A percentile compares a stretch with the other conserved stretches of the same genome.
phyloP scores from a whole-genome alignment of 2,113 vertebrate genomes.

The Hydrolagus affinis region DNA sequence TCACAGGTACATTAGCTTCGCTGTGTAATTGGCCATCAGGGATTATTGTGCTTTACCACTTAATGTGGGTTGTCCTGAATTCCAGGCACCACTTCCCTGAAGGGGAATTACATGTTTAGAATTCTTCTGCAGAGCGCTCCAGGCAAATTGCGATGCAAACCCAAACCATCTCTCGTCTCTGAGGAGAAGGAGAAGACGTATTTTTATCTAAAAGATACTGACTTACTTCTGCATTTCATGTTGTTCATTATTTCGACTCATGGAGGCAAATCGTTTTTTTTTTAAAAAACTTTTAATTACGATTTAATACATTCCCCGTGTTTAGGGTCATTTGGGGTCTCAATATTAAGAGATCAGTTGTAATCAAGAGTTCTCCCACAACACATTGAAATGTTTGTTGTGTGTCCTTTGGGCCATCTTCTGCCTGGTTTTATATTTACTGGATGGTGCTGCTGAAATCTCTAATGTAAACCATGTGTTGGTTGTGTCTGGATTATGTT shows the following conservation, averaged over 20 bases:
- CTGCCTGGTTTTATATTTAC: no score
- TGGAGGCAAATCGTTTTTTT: conserved; percentile 40
- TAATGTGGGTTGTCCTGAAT: conserved; percentile 31
- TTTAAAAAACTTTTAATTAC: conserved; percentile 31
- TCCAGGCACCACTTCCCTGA: conserved; percentile 13
- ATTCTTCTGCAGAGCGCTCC: conserved; percentile 36
- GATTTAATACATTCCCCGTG: no score
- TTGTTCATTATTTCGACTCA: conserved; percentile 35
- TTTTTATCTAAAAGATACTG: conserved; percentile 37
- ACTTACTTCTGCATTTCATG: conserved; percentile 40
- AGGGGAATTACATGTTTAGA: conserved; percentile 35
- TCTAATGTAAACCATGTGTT: no score
- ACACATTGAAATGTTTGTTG: no score
- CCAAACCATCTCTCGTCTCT: not conserved
- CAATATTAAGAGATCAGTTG: no score
- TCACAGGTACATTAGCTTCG: conserved; percentile 28
- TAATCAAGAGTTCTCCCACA: no score
- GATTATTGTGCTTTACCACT: conserved; percentile 20
- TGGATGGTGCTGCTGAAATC: no score
- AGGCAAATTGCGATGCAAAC: conserved; percentile 30
- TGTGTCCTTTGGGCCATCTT: no score
- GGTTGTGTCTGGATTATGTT: no score
- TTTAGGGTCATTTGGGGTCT: no score
- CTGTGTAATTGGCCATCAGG: conserved; percentile 31
- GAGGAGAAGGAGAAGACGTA: conserved; percentile 11